Percentiles rank a stretch among this genome's conserved stretches.
phyloP scores from a whole-genome alignment of 2,888 invertebrate genomes.

The Stenolophus ochropezus region DNA sequence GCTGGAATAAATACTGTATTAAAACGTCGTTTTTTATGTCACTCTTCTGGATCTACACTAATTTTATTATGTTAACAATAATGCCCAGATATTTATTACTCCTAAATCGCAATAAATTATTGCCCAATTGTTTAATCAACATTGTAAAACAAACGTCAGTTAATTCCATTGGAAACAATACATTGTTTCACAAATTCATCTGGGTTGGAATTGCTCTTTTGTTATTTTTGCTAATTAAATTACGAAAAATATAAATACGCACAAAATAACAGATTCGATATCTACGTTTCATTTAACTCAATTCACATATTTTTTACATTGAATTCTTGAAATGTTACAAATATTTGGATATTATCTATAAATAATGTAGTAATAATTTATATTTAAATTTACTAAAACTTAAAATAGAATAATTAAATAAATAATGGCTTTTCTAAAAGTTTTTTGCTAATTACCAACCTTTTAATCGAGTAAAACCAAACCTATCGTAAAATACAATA shows the following conservation, averaged over 20 bases:
- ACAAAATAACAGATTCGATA: background rate
- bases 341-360: too few species aligned
- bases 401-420: too few species aligned
- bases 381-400: too few species aligned
- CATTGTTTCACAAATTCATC: background rate
- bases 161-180: background rate
- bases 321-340: background rate
- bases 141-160: background rate
- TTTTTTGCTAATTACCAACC: too few species aligned
- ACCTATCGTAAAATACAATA: too few species aligned
- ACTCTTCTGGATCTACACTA: background rate
- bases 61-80: conserved; percentile 33
- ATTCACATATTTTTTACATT: background rate
- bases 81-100: conserved; percentile 21
- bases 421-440: too few species aligned
- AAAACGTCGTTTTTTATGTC: conserved; percentile 36
- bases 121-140: background rate
- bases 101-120: background rate
- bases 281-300: background rate
- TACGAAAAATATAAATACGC: background rate
- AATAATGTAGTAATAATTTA: too few species aligned
- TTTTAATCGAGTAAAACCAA: too few species aligned
- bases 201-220: background rate
- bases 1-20: conserved; percentile 11
- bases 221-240: background rate